phyloP scores from a whole-genome alignment of 2,113 vertebrate genomes.

The Marcusenius ussheri region DNA sequence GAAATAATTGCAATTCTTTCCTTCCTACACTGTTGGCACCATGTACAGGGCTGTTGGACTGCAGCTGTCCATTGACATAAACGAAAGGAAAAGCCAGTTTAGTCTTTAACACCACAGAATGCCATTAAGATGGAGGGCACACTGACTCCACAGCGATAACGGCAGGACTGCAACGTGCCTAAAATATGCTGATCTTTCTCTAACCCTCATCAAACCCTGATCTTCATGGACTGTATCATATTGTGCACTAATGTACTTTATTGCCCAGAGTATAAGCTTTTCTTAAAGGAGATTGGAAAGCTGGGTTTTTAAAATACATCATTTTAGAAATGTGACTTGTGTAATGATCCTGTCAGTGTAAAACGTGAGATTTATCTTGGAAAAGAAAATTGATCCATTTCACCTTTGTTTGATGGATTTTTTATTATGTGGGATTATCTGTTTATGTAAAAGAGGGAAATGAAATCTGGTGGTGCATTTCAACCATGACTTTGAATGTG shows the following conservation, averaged over 20 bases:
- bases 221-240: slow-evolving; percentile 99
- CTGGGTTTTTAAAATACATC: slow-evolving; percentile 95
- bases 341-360: slow-evolving; percentile 98
- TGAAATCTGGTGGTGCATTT: slow-evolving; percentile 77
- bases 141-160: slow-evolving; percentile 75
- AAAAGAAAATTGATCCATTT: slow-evolving; percentile 99
- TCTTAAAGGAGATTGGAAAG: slow-evolving; percentile 99
- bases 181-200: slow-evolving; percentile 99
- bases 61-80: slow-evolving; percentile 21
- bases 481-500: slow-evolving; percentile 85
- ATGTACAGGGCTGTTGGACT: slow-evolving; percentile 54
- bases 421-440: slow-evolving; percentile 99
- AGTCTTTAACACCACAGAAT: slow-evolving; percentile 59
- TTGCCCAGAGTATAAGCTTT: slow-evolving; percentile 99
- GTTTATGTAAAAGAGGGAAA: slow-evolving; percentile 95
- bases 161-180: slow-evolving; percentile 80
- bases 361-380: slow-evolving; percentile 99
- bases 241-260: slow-evolving; percentile 99
- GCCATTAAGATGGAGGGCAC: slow-evolving; percentile 62
- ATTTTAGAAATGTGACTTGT: slow-evolving; percentile 95
- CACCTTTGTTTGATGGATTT: slow-evolving; percentile 99
- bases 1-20: slow-evolving; percentile 58
- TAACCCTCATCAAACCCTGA: slow-evolving; percentile 99
- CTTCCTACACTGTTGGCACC: slow-evolving; percentile 48
- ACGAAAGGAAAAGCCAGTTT: slow-evolving; percentile 48